Percentiles rank a stretch among this genome's conserved stretches.
Conservation (phyloP, 2,797 vertebrate species). For the Xenops minutus region DNA sequence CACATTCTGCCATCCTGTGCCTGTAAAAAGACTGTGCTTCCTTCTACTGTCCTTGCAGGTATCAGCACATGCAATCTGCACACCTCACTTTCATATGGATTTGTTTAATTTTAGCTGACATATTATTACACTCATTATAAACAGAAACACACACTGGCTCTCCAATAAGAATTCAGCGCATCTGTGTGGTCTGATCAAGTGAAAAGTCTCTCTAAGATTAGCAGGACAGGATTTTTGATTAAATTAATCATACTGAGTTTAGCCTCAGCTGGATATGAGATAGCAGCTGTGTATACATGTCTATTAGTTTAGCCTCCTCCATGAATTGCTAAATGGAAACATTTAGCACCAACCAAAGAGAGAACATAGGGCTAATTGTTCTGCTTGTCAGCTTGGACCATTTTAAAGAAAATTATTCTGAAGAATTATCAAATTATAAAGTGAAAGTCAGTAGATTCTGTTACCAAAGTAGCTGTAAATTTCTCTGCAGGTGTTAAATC, state of each 20-base stretch:
- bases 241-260: slow-evolving; percentile 49
- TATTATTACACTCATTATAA: slow-evolving; percentile 17
- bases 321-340: slow-evolving; percentile 24
- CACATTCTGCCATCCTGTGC: background rate
- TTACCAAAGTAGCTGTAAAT: slow-evolving; percentile 9
- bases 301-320: slow-evolving; percentile 53
- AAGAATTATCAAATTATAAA: slow-evolving; percentile 12
- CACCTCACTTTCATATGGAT: background rate
- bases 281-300: slow-evolving; percentile 40
- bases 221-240: slow-evolving; percentile 48
- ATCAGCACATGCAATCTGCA: slow-evolving; percentile 26
- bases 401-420: slow-evolving; percentile 9
- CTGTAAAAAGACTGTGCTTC: background rate
- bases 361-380: slow-evolving; percentile 25
- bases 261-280: slow-evolving; percentile 42
- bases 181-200: slow-evolving; percentile 35
- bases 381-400: background rate
- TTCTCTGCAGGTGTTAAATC: background rate
- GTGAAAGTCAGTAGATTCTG: background rate
- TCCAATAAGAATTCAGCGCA: slow-evolving; percentile 57
- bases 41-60: background rate
- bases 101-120: slow-evolving; percentile 39
- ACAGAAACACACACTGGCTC: slow-evolving; percentile 53
- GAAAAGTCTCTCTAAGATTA: slow-evolving; percentile 34
- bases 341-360: background rate